Conservation (phyloP, 2,797 vertebrate genomes). For the Spea hammondii region DNA sequence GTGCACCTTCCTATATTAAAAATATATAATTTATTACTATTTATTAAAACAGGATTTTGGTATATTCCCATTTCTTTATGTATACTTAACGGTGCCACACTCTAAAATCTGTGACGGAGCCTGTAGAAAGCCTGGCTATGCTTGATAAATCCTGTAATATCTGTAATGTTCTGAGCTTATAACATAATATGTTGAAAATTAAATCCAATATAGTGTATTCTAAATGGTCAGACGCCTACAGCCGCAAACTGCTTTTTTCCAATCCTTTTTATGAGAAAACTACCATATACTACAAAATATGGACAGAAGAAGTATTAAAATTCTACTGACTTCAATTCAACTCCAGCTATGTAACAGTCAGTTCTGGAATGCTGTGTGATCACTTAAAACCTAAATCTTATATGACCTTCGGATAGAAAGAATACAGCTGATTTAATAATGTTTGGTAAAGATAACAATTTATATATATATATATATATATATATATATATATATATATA, state of each 20-base stretch:
- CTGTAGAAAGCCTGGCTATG: too few species aligned
- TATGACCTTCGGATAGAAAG: slow-evolving; percentile 67
- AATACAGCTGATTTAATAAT: slow-evolving; percentile 57
- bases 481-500: too few species aligned
- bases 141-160: too few species aligned
- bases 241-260: background rate
- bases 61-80: too few species aligned
- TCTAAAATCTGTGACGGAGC: too few species aligned
- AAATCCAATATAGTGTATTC: background rate
- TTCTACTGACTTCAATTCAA: slow-evolving; percentile 66
- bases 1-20: too few species aligned
- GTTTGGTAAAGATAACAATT: background rate
- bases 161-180: too few species aligned
- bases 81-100: too few species aligned
- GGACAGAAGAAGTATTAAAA: slow-evolving; percentile 65
- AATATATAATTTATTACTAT: too few species aligned
- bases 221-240: background rate
- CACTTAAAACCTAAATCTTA: slow-evolving; percentile 68
- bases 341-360: slow-evolving; percentile 67
- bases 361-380: slow-evolving; percentile 61
- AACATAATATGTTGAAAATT: background rate
- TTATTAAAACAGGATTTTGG: too few species aligned
- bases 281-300: slow-evolving; percentile 62
- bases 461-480: background rate
- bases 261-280: slow-evolving; percentile 20